Evolutionary conservation across 2,888 invertebrate genomes (phyloP).

Genomic region (Erebia palarica): DNA sequence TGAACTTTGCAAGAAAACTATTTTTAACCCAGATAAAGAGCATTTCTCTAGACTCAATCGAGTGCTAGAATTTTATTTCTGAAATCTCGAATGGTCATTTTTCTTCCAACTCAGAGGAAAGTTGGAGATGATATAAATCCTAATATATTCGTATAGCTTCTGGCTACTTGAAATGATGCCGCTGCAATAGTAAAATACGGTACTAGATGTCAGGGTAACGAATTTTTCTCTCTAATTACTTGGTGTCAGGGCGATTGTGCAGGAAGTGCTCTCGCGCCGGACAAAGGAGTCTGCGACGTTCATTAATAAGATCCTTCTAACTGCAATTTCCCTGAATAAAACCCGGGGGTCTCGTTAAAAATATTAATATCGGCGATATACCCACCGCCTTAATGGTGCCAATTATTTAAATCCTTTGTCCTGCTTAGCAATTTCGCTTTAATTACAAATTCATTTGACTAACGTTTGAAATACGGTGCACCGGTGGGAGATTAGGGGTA

Average conservation of each 20-base stretch:
- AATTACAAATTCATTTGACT: constrained; percentile 37
- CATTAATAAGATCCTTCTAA: constrained; percentile 82
- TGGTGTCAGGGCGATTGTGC: constrained; percentile 79
- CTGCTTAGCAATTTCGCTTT: constrained; percentile 41
- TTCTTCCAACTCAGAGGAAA: constrained; percentile 6
- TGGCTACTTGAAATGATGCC: constrained; percentile 49
- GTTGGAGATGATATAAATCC: constrained; percentile 36
- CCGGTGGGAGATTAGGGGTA: neutral
- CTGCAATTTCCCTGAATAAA: constrained; percentile 80
- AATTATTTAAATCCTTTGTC: constrained; percentile 64
- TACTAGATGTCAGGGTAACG: constrained; percentile 67
- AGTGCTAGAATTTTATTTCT: neutral
- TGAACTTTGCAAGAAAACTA: neutral
- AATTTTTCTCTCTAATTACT: constrained; percentile 82
- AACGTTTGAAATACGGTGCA: constrained; percentile 20
- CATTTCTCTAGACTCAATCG: neutral
- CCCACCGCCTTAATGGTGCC: constrained; percentile 67
- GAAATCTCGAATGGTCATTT: neutral
- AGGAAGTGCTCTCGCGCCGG: constrained; percentile 73
- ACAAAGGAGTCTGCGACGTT: constrained; percentile 77
- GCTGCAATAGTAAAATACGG: constrained; percentile 63
- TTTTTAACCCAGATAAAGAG: neutral
- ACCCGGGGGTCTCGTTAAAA: constrained; percentile 65
- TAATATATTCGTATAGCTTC: constrained; percentile 40
- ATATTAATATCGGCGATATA: constrained; percentile 77